These are phyloP conservation scores for Chanos chanos DNA, from an alignment of 2,797 vertebrate species.

Conservation along the genomic window DNA sequence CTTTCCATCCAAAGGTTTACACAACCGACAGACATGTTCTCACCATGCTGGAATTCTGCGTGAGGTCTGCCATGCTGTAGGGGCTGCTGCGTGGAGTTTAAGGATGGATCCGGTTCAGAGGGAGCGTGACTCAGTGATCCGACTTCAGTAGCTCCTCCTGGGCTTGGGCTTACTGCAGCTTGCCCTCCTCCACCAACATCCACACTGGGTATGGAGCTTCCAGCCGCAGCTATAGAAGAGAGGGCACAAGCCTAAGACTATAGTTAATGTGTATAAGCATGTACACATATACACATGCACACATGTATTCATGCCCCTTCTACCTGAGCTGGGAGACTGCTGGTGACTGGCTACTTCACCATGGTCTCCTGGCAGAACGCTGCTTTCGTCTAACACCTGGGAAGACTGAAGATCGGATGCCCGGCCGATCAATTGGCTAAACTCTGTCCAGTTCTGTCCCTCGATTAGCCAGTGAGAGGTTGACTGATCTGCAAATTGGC, in stretches of 20 bases:
- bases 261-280: no score
- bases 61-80: no score
- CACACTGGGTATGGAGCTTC: no score
- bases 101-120: no score
- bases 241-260: background rate
- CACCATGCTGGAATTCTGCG: no score
- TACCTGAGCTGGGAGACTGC: conserved; percentile 5
- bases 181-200: conserved; percentile 2
- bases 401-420: conserved; percentile 56
- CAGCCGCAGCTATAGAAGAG: background rate
- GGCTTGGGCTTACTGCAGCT: background rate
- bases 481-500: conserved; percentile 46
- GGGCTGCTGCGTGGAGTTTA: no score
- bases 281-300: background rate
- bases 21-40: no score
- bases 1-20: no score
- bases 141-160: background rate
- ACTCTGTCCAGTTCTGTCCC: conserved; percentile 8
- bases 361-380: background rate
- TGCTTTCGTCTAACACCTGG: background rate
- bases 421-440: conserved; percentile 50
- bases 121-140: no score
- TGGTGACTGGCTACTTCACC: conserved; percentile 23
- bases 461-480: conserved; percentile 34
- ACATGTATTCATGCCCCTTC: background rate